Base-by-base conservation (phyloP, 2,888 invertebrate species). In the Buathra laborator region DNA sequence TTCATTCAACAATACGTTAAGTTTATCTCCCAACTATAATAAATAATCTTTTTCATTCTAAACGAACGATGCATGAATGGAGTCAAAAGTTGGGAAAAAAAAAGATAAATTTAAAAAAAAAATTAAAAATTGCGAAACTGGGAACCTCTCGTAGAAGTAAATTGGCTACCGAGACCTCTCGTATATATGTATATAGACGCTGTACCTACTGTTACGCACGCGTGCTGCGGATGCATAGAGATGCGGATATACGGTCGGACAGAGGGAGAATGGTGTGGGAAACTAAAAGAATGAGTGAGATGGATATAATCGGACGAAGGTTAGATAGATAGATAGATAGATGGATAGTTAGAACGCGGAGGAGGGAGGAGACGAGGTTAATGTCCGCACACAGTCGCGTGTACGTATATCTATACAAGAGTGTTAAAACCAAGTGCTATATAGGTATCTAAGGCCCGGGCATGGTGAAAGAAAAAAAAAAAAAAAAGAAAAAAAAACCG, bases 301-400 rank as follows among this genome's bases (percentile, higher is more conserved):
- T 32, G 59, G 59, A 62, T 62, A 32, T 62, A 62, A 62, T 62
- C 59, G 7, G 32, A 32, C 59, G 59, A 62, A 62, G 59, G 59
- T 62, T 64, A 46, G 46, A 43, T 32, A 19, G 62, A 70, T 51
- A 43, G 37, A 48, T 51, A 71, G 32, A 67, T 59, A 59, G 70
- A 43, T 19, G 16, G 59, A 53, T 56, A 19, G 81, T 51, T 64
- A 37, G 67, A 64, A 53, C 32, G 72, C 59, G 48, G 48, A 48
- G 76, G 86, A 59, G 72, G 77, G 81, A 77, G 77, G 81, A 64
- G 70, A 75, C 62, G 79, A 80, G 84, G 77, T 81, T 78, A 84
- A 84, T 76, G 84, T 67, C 83, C 85, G 76, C 71, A 78, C 71
- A 51, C 67, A 68, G 71, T 67, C 16, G 56, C 78, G 84, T 70